These are phyloP conservation scores for Lithophane leautieri DNA, from an alignment of 2,888 invertebrate genomes.

Conservation along the genomic window DNA sequence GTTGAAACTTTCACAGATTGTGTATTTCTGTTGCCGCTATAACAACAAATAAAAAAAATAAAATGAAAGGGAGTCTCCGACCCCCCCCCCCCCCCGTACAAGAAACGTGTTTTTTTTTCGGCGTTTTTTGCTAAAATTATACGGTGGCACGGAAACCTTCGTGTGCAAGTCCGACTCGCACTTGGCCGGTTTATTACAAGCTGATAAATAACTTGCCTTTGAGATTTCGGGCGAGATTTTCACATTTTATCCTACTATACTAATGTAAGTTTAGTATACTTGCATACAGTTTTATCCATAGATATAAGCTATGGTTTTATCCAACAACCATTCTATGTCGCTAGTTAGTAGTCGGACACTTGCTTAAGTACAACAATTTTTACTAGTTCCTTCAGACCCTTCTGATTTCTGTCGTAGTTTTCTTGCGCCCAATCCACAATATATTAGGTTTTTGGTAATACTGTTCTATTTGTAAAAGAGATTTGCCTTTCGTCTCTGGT, in stretches of 20 bases:
- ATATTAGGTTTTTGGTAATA: constrained; percentile 93
- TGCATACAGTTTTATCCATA: constrained; percentile 23
- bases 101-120: no score
- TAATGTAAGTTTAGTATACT: constrained; percentile 30
- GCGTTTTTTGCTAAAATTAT: no score
- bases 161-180: no score
- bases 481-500: constrained; percentile 94
- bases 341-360: constrained; percentile 15
- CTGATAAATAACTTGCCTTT: background rate
- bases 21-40: no score
- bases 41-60: no score
- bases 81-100: no score
- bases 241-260: constrained; percentile 31
- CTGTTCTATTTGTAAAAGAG: constrained; percentile 94
- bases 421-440: constrained; percentile 90
- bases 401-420: constrained; percentile 72
- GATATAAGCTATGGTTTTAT: constrained; percentile 1
- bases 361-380: constrained; percentile 62
- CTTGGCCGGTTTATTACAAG: no score
- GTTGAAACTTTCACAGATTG: no score
- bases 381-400: constrained; percentile 73
- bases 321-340: constrained; percentile 14
- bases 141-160: no score
- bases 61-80: no score
- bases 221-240: constrained; percentile 29